Evolutionary conservation across 2,113 vertebrate species (phyloP).

Genomic region (Felis catus): F.catus_Fca126_mat1.0 CM031412.1:12322001-12322500

Average conservation of each 20-base stretch:
- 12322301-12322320: slow-evolving; percentile 75
- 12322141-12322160: slow-evolving; percentile 44
- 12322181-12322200: slow-evolving; percentile 15
- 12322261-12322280: not conserved
- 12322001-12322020: slow-evolving; percentile 51
- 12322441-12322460: not conserved
- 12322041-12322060: slow-evolving; percentile 59
- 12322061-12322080: slow-evolving; percentile 59
- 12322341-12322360: slow-evolving; percentile 38
- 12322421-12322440: not conserved
- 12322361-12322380: slow-evolving; percentile 21
- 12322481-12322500: not conserved
- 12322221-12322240: not conserved
- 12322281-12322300: slow-evolving; percentile 35
- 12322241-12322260: not conserved
- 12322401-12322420: slow-evolving; percentile 28
- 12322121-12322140: slow-evolving; percentile 37
- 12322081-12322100: slow-evolving; percentile 68
- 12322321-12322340: slow-evolving; percentile 56
- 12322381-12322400: slow-evolving; percentile 1
- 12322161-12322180: slow-evolving; percentile 21
- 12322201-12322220: not conserved
- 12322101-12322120: slow-evolving; percentile 71
- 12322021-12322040: slow-evolving; percentile 63
- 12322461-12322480: not conserved